Percentiles rank a stretch among this genome's conserved stretches.
Conservation (phyloP, 2,797 vertebrate species). For the Phoxinus dragarum region DNA sequence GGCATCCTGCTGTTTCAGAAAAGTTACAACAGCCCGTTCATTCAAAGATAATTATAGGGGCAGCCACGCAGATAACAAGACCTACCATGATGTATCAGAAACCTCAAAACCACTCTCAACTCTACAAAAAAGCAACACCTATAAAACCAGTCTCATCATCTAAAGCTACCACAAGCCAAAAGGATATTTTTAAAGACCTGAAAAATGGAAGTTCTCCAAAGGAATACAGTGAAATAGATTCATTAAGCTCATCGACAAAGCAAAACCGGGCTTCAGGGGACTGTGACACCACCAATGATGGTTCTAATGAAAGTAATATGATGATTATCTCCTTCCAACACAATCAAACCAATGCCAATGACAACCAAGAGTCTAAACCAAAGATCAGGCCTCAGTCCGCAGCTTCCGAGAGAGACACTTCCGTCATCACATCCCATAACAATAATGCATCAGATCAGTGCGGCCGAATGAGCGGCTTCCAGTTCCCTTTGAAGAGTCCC, state of each 20-base stretch:
- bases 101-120: conserved; percentile 17
- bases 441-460: conserved; percentile 40
- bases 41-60: conserved; percentile 34
- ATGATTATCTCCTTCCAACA: background rate
- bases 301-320: background rate
- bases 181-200: background rate
- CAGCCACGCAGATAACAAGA: conserved; percentile 16
- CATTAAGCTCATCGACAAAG: background rate
- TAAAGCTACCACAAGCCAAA: conserved; percentile 1
- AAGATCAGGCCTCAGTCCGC: conserved; percentile 52
- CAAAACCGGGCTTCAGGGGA: conserved; percentile 29
- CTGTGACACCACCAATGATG: background rate
- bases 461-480: conserved; percentile 35
- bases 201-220: background rate
- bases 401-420: conserved; percentile 52
- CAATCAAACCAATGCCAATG: conserved; percentile 24
- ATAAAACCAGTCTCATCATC: background rate
- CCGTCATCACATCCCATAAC: conserved; percentile 6
- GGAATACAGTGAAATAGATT: conserved; percentile 7
- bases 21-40: conserved; percentile 50
- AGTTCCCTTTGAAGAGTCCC: conserved; percentile 50
- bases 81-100: conserved; percentile 27
- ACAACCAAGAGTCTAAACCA: conserved; percentile 48
- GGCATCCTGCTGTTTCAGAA: conserved; percentile 44
- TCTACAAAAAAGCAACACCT: conserved; percentile 1